Evolutionary conservation across 2,888 invertebrate genomes (phyloP).

Genomic region (Ceratothoa steindachneri): DNA sequence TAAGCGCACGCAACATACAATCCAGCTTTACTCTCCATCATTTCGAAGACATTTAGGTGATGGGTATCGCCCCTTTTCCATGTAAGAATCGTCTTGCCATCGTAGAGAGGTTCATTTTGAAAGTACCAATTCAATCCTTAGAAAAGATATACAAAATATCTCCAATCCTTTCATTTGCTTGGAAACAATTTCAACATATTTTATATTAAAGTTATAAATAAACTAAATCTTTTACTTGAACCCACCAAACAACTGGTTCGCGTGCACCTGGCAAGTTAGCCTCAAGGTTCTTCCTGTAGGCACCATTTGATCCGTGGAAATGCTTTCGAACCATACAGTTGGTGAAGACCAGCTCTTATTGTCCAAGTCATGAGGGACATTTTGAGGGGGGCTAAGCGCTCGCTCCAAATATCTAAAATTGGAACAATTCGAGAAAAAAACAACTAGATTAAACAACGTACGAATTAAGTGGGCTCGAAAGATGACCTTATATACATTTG

Average conservation of each 20-base stretch:
- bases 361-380: conserved; percentile 13
- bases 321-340: conserved; percentile 36
- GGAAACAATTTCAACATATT: too few species aligned
- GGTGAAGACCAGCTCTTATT: neutral
- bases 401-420: neutral
- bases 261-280: conserved; percentile 28
- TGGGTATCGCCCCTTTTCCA: conserved; percentile 25
- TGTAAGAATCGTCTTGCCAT: neutral
- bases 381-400: conserved; percentile 19
- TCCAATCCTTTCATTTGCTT: neutral
- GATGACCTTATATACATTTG: too few species aligned
- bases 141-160: neutral
- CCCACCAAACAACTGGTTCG: neutral
- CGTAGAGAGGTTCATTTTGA: conserved; percentile 20
- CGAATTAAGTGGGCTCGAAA: too few species aligned
- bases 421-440: too few species aligned
- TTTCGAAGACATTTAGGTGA: conserved; percentile 31
- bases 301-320: conserved; percentile 28
- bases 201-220: too few species aligned
- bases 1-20: conserved; percentile 30
- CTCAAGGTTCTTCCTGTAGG: conserved; percentile 29
- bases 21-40: conserved; percentile 17
- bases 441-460: too few species aligned
- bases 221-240: too few species aligned
- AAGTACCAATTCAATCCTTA: conserved; percentile 44